These are phyloP conservation scores for Lipotes vexillifer DNA, from an alignment of 2,113 vertebrate genomes.

Conservation along the genomic window DNA sequence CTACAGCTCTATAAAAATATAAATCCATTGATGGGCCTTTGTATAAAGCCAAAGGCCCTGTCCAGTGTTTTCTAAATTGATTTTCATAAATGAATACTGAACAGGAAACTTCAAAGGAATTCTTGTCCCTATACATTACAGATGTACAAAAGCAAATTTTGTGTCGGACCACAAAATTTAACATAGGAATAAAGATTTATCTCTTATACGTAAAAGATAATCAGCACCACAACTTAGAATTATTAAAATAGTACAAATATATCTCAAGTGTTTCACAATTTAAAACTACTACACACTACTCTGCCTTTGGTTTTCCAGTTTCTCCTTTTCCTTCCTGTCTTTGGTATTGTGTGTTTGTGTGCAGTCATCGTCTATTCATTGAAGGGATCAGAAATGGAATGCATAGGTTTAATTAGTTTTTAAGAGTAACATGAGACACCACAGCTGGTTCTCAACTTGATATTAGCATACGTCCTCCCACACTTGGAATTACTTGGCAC, in stretches of 20 bases:
- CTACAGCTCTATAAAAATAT: neutral
- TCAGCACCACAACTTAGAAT: neutral
- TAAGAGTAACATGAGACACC: neutral
- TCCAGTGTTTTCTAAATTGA: neutral
- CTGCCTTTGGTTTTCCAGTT: neutral
- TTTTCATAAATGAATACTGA: neutral
- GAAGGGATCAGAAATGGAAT: neutral
- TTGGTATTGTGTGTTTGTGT: neutral
- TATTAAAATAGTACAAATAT: neutral
- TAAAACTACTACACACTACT: neutral
- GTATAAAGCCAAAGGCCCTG: neutral
- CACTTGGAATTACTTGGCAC: neutral
- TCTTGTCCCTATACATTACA: neutral
- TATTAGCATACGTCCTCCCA: neutral
- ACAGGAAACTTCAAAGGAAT: neutral
- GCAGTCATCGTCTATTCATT: neutral
- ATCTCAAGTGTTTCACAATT: neutral
- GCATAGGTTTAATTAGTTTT: neutral
- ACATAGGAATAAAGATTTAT: neutral
- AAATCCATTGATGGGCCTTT: neutral
- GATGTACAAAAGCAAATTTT: neutral
- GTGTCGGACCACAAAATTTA: neutral
- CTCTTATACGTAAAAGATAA: neutral
- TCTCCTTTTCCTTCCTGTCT: neutral
- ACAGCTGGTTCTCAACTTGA: constrained; percentile 14